Conservation (phyloP, 2,113 vertebrate species). For the Hoplias malabaricus region DNA sequence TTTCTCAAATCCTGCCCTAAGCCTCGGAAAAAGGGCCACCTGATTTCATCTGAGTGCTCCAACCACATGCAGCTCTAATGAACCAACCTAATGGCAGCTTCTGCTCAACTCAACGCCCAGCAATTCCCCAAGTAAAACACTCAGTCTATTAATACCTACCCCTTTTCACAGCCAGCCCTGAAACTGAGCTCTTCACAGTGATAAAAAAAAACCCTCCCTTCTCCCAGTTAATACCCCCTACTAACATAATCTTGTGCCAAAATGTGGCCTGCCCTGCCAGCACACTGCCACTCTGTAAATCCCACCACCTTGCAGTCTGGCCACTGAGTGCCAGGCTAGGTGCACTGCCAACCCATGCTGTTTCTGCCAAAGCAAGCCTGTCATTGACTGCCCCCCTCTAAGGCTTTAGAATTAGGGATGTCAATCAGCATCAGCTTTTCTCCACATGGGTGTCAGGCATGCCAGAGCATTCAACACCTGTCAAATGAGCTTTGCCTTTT, state of each 20-base stretch:
- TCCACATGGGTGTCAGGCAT: slow-evolving; percentile 58
- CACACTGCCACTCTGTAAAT: slow-evolving; percentile 39
- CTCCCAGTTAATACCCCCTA: slow-evolving; percentile 43
- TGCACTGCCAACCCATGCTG: slow-evolving; percentile 15
- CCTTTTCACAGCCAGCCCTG: slow-evolving; percentile 26
- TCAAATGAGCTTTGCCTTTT: slow-evolving; percentile 55
- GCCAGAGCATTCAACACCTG: slow-evolving; percentile 74
- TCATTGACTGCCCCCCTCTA: slow-evolving; percentile 38
- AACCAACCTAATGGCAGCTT: slow-evolving; percentile 18
- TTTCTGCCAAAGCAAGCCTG: slow-evolving; percentile 60
- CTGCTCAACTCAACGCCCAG: slow-evolving; percentile 59
- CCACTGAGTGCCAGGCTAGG: slow-evolving; percentile 26
- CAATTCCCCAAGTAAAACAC: slow-evolving; percentile 63
- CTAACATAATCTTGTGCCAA: slow-evolving; percentile 65
- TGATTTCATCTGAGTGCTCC: slow-evolving; percentile 35
- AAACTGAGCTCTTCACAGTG: slow-evolving; percentile 17
- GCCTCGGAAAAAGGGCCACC: slow-evolving; percentile 41
- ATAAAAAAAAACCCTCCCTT: slow-evolving; percentile 30
- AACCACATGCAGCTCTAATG: slow-evolving; percentile 21
- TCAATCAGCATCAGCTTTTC: slow-evolving; percentile 71
- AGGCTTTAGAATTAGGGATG: slow-evolving; percentile 71
- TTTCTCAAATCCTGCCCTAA: slow-evolving; percentile 10
- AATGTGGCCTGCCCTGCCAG: slow-evolving; percentile 62
- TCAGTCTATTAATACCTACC: slow-evolving; percentile 64
- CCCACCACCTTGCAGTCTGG: slow-evolving; percentile 51